Percentiles rank a stretch among this genome's conserved stretches.
phyloP scores from a whole-genome alignment of 2,888 invertebrate species.

The Platycheirus rosarum region DNA sequence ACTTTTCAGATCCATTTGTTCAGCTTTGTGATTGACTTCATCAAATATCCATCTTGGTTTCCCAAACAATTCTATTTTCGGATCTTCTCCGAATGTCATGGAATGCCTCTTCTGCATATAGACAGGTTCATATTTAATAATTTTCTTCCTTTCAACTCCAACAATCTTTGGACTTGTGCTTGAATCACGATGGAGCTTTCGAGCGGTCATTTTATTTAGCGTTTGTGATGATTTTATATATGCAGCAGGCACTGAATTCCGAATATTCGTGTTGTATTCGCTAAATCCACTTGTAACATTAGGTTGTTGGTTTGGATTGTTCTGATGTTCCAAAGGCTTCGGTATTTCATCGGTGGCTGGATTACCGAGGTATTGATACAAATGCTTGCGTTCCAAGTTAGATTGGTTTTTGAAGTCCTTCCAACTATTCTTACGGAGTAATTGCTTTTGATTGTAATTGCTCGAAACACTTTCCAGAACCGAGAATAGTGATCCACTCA shows the following conservation, averaged over 20 bases:
- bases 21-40: background rate
- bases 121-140: constrained; percentile 25
- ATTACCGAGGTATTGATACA: constrained; percentile 9
- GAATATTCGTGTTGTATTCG: background rate
- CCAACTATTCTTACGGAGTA: constrained; percentile 8
- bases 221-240: background rate
- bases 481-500: constrained; percentile 53
- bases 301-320: too few species aligned
- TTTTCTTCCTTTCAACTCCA: constrained; percentile 52
- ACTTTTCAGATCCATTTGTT: background rate
- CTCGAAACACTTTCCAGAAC: constrained; percentile 7
- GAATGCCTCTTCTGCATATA: constrained; percentile 59
- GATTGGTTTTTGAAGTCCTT: constrained; percentile 59
- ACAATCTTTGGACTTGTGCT: constrained; percentile 55
- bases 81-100: constrained; percentile 1
- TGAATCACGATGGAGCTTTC: background rate
- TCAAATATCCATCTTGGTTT: background rate
- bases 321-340: background rate
- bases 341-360: background rate
- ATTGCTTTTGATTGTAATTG: background rate
- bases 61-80: background rate
- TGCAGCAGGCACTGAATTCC: background rate
- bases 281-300: background rate
- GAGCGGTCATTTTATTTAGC: background rate
- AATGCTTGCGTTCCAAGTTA: constrained; percentile 27